Conservation (phyloP, 2,797 vertebrate genomes). For the Eidolon dupreanum region DNA sequence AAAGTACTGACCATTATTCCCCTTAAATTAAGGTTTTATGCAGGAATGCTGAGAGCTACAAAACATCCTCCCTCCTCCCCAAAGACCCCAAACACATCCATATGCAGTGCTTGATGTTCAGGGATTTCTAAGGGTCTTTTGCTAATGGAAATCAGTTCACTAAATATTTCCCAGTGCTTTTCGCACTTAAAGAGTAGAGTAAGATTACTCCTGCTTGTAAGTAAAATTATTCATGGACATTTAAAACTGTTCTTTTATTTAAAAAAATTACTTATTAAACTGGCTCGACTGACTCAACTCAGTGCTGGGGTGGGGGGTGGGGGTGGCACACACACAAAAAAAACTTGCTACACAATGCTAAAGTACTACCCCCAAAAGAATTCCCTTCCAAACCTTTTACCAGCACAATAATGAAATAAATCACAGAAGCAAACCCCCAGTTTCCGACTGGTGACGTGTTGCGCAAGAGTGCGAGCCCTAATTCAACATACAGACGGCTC, state of each 20-base stretch:
- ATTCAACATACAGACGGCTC: slow-evolving; percentile 84
- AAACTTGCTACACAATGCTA: slow-evolving; percentile 76
- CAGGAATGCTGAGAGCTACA: slow-evolving; percentile 74
- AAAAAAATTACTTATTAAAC: slow-evolving; percentile 72
- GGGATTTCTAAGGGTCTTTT: slow-evolving; percentile 65
- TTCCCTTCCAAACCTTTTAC: slow-evolving; percentile 83
- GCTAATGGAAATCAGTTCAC: slow-evolving; percentile 69
- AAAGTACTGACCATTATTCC: slow-evolving; percentile 68
- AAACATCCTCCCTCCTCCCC: slow-evolving; percentile 70
- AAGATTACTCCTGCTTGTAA: slow-evolving; percentile 63
- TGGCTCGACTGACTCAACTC: slow-evolving; percentile 69
- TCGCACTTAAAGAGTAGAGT: slow-evolving; percentile 67
- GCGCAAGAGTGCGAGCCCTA: slow-evolving; percentile 77
- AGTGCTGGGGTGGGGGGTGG: slow-evolving; percentile 34
- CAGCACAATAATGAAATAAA: slow-evolving; percentile 80
- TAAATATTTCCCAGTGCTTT: slow-evolving; percentile 67
- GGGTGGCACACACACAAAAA: background rate
- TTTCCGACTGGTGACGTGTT: slow-evolving; percentile 82
- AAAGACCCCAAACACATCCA: slow-evolving; percentile 65
- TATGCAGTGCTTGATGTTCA: slow-evolving; percentile 65
- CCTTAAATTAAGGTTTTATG: slow-evolving; percentile 72
- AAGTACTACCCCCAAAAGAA: slow-evolving; percentile 79
- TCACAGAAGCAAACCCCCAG: slow-evolving; percentile 83
- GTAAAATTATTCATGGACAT: slow-evolving; percentile 63
- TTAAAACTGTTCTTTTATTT: slow-evolving; percentile 40